phyloP scores from a whole-genome alignment of 2,113 vertebrate species.

The Brachirus orientalis region DNA sequence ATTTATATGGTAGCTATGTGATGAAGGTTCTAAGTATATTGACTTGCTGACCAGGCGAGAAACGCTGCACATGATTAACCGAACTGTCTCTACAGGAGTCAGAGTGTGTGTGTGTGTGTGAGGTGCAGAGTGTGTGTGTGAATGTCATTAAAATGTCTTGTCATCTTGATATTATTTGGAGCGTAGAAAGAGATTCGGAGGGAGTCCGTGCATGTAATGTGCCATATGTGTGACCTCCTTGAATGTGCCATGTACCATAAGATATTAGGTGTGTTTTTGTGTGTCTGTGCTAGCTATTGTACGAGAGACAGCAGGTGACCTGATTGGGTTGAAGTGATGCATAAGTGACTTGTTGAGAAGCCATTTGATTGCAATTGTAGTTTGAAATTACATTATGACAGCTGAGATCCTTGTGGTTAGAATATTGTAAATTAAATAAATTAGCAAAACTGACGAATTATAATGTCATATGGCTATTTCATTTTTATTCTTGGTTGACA shows the following conservation, averaged over 20 bases:
- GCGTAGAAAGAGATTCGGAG: constrained; percentile 48
- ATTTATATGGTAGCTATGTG: constrained; percentile 60
- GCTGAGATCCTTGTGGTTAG: no score
- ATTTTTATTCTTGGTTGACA: no score
- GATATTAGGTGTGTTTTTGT: constrained; percentile 48
- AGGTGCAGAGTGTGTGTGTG: constrained; percentile 46
- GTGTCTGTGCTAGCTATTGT: constrained; percentile 39
- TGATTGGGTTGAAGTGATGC: constrained; percentile 60
- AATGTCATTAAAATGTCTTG: constrained; percentile 74
- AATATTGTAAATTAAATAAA: no score
- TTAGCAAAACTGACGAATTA: no score
- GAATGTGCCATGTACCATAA: constrained; percentile 72
- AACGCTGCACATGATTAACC: constrained; percentile 68
- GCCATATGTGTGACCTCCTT: constrained; percentile 76
- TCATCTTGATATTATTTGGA: constrained; percentile 64
- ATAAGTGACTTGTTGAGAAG: no score
- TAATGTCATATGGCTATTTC: no score
- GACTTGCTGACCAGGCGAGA: constrained; percentile 69
- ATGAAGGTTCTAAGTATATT: constrained; percentile 64
- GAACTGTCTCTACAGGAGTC: constrained; percentile 34
- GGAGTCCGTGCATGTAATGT: constrained; percentile 76
- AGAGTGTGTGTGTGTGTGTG: constrained; percentile 17
- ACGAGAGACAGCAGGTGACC: constrained; percentile 71
- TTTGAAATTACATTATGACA: no score
- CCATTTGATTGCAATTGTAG: no score